A percentile compares a stretch with the other conserved stretches of the same genome.
phyloP scores from a whole-genome alignment of 1,140 invertebrate species.

The Drosophila miranda region DNA sequence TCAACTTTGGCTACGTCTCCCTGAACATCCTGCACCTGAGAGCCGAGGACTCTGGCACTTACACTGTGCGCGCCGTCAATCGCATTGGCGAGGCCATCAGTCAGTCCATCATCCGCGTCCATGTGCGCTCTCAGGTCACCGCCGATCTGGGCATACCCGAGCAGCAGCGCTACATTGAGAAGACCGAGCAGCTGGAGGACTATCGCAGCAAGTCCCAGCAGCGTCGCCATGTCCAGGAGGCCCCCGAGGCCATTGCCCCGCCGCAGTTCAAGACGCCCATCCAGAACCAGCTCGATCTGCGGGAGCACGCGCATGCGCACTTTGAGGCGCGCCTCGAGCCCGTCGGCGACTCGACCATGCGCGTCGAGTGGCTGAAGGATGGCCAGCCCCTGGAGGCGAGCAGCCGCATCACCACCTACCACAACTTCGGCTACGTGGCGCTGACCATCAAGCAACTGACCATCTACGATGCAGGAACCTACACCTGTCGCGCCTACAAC shows the following conservation, averaged over 20 bases:
- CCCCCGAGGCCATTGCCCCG: slow-evolving; percentile 89
- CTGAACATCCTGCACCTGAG: slow-evolving; percentile 98
- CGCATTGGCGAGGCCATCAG: slow-evolving; percentile 93
- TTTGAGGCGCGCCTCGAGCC: slow-evolving; percentile 98
- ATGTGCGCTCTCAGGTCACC: slow-evolving; percentile 90
- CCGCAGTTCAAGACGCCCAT: slow-evolving; percentile 97
- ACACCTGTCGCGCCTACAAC: slow-evolving; percentile 95
- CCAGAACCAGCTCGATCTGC: slow-evolving; percentile 93
- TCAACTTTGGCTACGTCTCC: slow-evolving; percentile 99
- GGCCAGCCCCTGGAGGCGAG: slow-evolving; percentile 94
- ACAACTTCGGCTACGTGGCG: slow-evolving; percentile 98
- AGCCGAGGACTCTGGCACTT: slow-evolving; percentile 95
- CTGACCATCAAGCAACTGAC: slow-evolving; percentile 97
- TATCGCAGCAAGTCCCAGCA: slow-evolving; percentile 91
- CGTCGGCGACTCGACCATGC: slow-evolving; percentile 94
- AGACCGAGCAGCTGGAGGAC: slow-evolving; percentile 95
- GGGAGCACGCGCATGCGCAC: slow-evolving; percentile 96
- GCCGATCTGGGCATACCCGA: slow-evolving; percentile 94
- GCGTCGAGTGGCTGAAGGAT: slow-evolving; percentile 98
- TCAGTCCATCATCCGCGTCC: slow-evolving; percentile 90
- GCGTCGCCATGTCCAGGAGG: slow-evolving; percentile 89
- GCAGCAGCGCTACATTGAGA: slow-evolving; percentile 96
- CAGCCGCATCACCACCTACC: slow-evolving; percentile 96
- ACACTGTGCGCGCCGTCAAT: slow-evolving; percentile 94
- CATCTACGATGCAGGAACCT: slow-evolving; percentile 94